Evolutionary conservation across 1,140 invertebrate genomes (phyloP).

Genomic region (Galendromus occidentalis): DNA sequence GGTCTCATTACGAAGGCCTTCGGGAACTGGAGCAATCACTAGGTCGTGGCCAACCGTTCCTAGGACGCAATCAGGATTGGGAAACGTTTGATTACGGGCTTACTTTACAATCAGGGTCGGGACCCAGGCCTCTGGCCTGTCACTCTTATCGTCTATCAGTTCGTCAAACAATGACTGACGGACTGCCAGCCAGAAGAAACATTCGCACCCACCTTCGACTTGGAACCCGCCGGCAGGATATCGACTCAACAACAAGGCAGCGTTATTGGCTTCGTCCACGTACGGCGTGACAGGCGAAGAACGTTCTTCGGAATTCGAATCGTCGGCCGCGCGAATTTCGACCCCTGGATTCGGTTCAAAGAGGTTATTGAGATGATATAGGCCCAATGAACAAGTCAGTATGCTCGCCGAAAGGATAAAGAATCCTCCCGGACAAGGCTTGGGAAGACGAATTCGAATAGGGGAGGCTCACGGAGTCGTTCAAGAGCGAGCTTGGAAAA

Average conservation of each 20-base stretch:
- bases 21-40: slow-evolving; percentile 60
- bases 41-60: slow-evolving; percentile 74
- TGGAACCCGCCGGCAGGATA: neutral
- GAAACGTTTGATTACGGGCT: too few relatives aligned
- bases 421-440: neutral
- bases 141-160: too few relatives aligned
- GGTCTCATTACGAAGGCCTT: slow-evolving; percentile 24
- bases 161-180: too few relatives aligned
- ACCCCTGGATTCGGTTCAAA: neutral
- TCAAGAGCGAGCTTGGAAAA: too few relatives aligned
- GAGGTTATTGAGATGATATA: too few relatives aligned
- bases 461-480: neutral
- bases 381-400: too few relatives aligned
- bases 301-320: neutral
- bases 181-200: too few relatives aligned
- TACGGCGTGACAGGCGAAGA: neutral
- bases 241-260: neutral
- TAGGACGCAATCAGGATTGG: slow-evolving; percentile 26
- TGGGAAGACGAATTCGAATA: neutral
- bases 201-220: slow-evolving; percentile 4
- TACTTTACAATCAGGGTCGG: too few relatives aligned
- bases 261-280: slow-evolving; percentile 5
- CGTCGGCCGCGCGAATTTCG: neutral
- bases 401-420: neutral
- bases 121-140: too few relatives aligned